Conservation (phyloP, 2,113 vertebrate species). For the Phalacrocorax aristotelis region DNA sequence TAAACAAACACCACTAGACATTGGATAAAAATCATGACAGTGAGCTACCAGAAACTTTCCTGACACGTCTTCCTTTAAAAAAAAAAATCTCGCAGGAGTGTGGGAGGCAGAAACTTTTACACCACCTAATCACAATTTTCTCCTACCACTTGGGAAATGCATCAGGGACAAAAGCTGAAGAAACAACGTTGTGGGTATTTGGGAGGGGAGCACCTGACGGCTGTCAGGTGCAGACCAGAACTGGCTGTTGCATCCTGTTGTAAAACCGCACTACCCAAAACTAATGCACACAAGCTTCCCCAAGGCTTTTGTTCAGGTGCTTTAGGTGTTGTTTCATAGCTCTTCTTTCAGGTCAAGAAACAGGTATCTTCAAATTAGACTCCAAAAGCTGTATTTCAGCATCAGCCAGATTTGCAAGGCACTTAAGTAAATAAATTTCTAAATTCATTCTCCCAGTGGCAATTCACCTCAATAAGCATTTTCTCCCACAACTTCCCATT, state of each 20-base stretch:
- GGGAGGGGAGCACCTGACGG: not conserved
- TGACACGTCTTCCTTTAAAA: conserved; percentile 7
- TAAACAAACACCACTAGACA: conserved; percentile 55
- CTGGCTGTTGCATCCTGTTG: not conserved
- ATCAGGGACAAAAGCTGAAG: not conserved
- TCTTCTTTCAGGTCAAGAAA: conserved; percentile 11
- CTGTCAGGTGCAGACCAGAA: conserved; percentile 25
- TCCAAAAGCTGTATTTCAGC: not conserved
- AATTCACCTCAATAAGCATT: conserved; percentile 9
- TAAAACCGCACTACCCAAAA: not conserved
- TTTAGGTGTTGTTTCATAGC: not conserved
- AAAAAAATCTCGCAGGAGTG: not conserved
- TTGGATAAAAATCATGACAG: conserved; percentile 17
- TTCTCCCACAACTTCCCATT: conserved; percentile 5
- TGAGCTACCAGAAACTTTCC: conserved; percentile 46
- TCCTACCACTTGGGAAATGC: conserved; percentile 26
- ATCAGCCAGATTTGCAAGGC: conserved; percentile 11
- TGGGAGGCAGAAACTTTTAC: conserved; percentile 36
- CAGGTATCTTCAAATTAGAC: not conserved
- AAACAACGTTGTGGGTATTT: not conserved
- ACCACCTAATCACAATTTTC: conserved; percentile 1
- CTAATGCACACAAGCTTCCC: not conserved
- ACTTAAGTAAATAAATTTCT: not conserved
- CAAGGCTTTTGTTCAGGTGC: not conserved
- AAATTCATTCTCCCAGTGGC: not conserved